These are phyloP conservation scores for Oxyruncus cristatus DNA, from an alignment of 2,113 vertebrate genomes.

Conservation along the genomic window DNA sequence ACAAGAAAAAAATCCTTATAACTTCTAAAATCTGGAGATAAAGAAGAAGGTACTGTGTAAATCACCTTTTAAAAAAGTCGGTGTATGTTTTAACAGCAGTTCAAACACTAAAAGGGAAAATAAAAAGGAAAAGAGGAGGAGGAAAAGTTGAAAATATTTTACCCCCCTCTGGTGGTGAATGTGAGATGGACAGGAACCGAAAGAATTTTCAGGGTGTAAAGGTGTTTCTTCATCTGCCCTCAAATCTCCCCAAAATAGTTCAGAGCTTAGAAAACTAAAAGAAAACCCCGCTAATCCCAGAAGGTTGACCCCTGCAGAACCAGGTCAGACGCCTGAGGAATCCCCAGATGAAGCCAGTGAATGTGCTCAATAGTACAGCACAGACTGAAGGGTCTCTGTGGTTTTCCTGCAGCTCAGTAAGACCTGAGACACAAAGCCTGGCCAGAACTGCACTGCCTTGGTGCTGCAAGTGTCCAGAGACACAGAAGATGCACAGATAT, in stretches of 20 bases:
- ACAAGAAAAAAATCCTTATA: background rate
- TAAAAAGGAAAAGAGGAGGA: background rate
- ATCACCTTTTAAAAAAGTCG: background rate
- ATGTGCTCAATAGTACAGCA: background rate
- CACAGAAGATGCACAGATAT: background rate
- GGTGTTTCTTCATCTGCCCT: background rate
- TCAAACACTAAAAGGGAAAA: background rate
- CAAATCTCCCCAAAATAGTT: background rate
- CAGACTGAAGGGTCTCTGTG: background rate
- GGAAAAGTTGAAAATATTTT: constrained; percentile 26
- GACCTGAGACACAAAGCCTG: background rate
- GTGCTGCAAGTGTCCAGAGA: background rate
- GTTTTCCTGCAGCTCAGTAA: background rate
- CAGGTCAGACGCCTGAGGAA: background rate
- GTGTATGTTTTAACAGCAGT: background rate
- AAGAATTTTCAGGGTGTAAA: background rate
- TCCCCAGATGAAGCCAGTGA: background rate
- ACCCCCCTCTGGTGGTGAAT: constrained; percentile 62
- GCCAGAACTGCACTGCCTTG: background rate
- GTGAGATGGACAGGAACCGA: background rate
- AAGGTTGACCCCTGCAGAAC: background rate
- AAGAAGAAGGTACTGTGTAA: background rate
- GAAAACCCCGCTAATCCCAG: background rate
- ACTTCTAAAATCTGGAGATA: background rate
- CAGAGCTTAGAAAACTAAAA: background rate